A percentile compares a stretch with the other conserved stretches of the same genome.
These are phyloP conservation scores for Lycocerus yunnanus DNA, from an alignment of 2,888 invertebrate species.

Conservation along the genomic window DNA sequence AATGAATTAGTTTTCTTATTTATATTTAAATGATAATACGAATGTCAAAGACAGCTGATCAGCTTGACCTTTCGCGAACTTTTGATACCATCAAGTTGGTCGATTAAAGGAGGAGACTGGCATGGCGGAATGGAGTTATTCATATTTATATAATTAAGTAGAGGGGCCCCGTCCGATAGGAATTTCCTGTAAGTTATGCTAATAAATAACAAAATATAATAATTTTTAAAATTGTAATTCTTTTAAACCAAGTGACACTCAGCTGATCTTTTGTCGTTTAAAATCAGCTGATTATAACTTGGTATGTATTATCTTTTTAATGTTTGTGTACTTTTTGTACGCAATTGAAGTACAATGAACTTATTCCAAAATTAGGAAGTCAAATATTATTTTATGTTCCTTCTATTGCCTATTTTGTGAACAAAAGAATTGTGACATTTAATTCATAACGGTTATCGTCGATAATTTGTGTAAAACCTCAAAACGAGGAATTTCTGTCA, in stretches of 20 bases:
- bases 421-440: background rate
- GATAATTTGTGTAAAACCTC: background rate
- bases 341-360: conserved; percentile 31
- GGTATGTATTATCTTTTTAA: conserved; percentile 23
- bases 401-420: conserved; percentile 15
- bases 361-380: conserved; percentile 24
- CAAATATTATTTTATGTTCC: conserved; percentile 20
- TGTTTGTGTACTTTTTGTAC: conserved; percentile 31
- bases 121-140: conserved; percentile 20
- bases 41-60: conserved; percentile 37
- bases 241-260: background rate
- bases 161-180: conserved; percentile 6
- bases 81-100: conserved; percentile 14
- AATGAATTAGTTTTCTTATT: conserved; percentile 32
- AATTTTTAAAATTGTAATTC: background rate
- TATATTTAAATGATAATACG: conserved; percentile 25
- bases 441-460: conserved; percentile 4
- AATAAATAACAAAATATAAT: conserved; percentile 15
- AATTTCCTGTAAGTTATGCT: conserved; percentile 23
- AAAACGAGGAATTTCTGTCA: background rate
- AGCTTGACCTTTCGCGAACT: conserved; percentile 34
- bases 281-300: conserved; percentile 29
- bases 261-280: conserved; percentile 22
- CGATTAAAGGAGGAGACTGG: conserved; percentile 10
- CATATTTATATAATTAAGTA: conserved; percentile 28